Evolutionary conservation across 2,113 vertebrate species (phyloP).

Genomic region (Dicaeum eximium): DNA sequence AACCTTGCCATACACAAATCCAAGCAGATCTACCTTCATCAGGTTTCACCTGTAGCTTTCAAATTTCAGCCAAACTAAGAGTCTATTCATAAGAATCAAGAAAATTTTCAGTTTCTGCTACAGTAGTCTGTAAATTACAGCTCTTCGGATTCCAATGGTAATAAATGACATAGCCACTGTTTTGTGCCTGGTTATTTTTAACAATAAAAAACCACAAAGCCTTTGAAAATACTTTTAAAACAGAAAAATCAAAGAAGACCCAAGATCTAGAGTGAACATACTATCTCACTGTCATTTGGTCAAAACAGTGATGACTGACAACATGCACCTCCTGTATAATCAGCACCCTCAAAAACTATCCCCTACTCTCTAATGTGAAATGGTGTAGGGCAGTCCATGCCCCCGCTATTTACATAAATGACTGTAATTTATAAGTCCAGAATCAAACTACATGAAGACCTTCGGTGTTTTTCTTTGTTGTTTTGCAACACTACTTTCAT

Average conservation of each 20-base stretch:
- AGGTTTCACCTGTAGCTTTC: background rate
- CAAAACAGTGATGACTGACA: background rate
- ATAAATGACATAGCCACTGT: background rate
- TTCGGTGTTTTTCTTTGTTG: background rate
- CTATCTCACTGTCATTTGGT: background rate
- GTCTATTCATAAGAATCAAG: background rate
- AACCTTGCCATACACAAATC: background rate
- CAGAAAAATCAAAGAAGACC: background rate
- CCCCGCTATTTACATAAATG: background rate
- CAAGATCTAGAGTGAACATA: background rate
- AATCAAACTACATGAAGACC: background rate
- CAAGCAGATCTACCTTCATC: rapidly evolving
- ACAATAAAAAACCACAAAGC: background rate
- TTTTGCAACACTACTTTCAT: background rate
- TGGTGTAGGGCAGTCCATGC: background rate
- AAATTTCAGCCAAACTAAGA: background rate
- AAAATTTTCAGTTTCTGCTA: background rate
- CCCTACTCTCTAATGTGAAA: background rate
- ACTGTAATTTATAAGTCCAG: background rate
- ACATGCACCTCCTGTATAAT: background rate
- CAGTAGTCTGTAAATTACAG: background rate
- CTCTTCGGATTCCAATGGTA: background rate
- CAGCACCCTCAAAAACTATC: background rate
- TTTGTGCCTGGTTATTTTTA: background rate
- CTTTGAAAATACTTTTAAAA: background rate